phyloP scores from a whole-genome alignment of 1,140 invertebrate genomes.

The Drosophila parabipectinata region DNA sequence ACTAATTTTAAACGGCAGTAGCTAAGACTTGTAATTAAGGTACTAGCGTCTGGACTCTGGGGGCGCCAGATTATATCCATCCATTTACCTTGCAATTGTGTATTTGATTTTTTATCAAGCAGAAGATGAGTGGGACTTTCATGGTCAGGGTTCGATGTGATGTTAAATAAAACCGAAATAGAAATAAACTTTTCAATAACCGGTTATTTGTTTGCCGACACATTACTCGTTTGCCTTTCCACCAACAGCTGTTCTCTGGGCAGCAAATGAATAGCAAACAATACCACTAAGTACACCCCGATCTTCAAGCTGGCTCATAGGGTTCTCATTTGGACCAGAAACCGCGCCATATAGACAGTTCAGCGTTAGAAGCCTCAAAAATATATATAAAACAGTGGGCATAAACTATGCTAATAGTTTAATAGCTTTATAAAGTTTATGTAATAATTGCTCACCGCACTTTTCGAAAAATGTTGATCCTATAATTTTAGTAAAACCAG shows the following conservation, averaged over 20 bases:
- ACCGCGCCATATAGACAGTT: conserved; percentile 1
- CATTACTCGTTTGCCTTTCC: conserved; percentile 23
- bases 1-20: conserved; percentile 6
- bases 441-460: neutral
- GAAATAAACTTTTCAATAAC: conserved; percentile 46
- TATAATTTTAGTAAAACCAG: neutral
- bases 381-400: no score
- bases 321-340: conserved; percentile 10
- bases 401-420: no score
- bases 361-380: no score
- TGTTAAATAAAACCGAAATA: conserved; percentile 23
- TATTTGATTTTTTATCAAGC: conserved; percentile 9
- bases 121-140: conserved; percentile 30
- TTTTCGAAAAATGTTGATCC: neutral
- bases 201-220: conserved; percentile 48
- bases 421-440: neutral
- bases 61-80: conserved; percentile 5
- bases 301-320: conserved; percentile 26
- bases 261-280: conserved; percentile 33
- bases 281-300: conserved; percentile 5
- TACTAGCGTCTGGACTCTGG: conserved; percentile 23
- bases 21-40: conserved; percentile 18
- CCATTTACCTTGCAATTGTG: conserved; percentile 9
- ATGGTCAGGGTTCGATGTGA: conserved; percentile 63
- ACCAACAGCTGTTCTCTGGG: conserved; percentile 31